Conservation (phyloP, 2,113 vertebrate species). For the Microcebus jonahi region DNA sequence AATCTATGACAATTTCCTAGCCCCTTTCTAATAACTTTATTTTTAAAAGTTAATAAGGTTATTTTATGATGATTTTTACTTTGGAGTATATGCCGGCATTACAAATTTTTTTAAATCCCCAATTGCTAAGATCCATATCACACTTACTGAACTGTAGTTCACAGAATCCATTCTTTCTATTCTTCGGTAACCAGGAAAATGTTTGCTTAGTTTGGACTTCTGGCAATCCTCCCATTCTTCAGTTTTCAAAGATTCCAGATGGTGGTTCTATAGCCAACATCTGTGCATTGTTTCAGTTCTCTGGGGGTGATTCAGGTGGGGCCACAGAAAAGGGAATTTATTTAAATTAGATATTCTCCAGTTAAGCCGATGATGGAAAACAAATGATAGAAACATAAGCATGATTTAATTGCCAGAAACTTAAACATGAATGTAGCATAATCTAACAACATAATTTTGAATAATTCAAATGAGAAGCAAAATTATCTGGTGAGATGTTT, state of each 20-base stretch:
- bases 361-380: not conserved
- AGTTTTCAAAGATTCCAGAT: not conserved
- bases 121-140: not conserved
- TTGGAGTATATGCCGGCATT: not conserved
- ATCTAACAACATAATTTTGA: not conserved
- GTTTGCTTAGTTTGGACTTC: not conserved
- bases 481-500: not conserved
- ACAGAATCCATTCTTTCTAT: not conserved
- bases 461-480: not conserved
- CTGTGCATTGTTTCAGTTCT: not conserved
- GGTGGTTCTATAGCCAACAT: not conserved
- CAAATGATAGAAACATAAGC: not conserved
- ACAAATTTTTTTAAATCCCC: not conserved
- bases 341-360: slow-evolving; percentile 13
- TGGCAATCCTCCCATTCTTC: not conserved
- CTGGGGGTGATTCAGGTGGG: not conserved
- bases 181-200: not conserved
- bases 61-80: not conserved
- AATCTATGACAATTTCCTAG: not conserved
- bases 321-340: not conserved
- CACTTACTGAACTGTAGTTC: not conserved
- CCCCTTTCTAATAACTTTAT: not conserved
- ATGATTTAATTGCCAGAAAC: not conserved
- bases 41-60: not conserved
- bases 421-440: not conserved